phyloP scores from a whole-genome alignment of 2,797 vertebrate genomes.

The Tympanoctomys barrerae region DNA sequence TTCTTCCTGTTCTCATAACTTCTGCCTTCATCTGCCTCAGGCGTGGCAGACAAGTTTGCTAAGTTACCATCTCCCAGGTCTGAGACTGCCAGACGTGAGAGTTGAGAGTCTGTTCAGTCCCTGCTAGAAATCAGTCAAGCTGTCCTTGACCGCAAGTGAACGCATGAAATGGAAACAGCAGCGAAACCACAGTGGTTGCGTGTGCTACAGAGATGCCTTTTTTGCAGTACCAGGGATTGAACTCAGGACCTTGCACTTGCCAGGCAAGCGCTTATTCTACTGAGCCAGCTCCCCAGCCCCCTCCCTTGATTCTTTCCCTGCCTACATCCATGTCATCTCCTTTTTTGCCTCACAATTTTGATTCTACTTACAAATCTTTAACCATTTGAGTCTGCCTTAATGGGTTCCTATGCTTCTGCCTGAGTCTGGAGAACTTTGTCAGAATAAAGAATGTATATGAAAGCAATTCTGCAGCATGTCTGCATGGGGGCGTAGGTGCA shows the following conservation, averaged over 20 bases:
- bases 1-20: not conserved
- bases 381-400: not conserved
- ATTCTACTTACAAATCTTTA: not conserved
- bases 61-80: not conserved
- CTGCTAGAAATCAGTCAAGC: not conserved
- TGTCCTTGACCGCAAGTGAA: not conserved
- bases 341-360: not conserved
- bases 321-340: not conserved
- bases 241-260: too few relatives aligned
- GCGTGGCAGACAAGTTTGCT: not conserved
- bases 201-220: not conserved
- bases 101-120: not conserved
- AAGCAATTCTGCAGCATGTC: not conserved
- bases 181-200: not conserved
- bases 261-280: too few relatives aligned
- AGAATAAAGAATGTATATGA: not conserved
- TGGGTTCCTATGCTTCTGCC: not conserved
- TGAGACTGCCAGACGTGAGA: not conserved
- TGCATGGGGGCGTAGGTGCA: rapidly evolving
- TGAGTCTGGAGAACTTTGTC: not conserved
- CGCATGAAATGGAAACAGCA: not conserved
- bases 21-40: not conserved
- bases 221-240: too few relatives aligned
- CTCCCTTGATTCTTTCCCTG: not conserved
- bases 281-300: too few relatives aligned